Evolutionary conservation across 2,113 vertebrate genomes (phyloP).

Genomic region (Dinomys branickii): DNA sequence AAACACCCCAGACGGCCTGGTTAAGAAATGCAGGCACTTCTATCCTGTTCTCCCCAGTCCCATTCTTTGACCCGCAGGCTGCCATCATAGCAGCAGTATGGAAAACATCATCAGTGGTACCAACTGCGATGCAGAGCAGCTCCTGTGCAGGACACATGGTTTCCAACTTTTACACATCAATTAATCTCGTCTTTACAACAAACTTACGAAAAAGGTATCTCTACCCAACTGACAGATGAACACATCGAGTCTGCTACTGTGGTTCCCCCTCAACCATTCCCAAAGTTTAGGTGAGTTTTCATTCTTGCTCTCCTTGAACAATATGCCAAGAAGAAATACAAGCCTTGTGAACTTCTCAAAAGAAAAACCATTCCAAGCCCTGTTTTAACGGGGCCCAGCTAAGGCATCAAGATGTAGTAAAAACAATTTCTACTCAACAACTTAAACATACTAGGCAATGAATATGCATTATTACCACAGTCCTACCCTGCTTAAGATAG

Average conservation of each 20-base stretch:
- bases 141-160: not conserved
- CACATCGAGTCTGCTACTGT: not conserved
- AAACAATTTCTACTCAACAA: not conserved
- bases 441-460: not conserved
- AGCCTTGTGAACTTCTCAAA: not conserved
- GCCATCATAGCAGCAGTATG: not conserved
- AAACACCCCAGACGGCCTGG: not conserved
- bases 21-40: not conserved
- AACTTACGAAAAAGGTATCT: not conserved
- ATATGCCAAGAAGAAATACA: not conserved
- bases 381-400: not conserved
- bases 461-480: not conserved
- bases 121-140: not conserved
- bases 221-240: not conserved
- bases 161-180: not conserved
- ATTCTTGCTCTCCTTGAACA: not conserved
- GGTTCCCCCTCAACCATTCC: not conserved
- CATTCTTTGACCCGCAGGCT: not conserved
- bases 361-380: not conserved
- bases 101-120: not conserved
- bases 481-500: not conserved
- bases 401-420: not conserved
- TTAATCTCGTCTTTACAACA: not conserved
- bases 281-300: not conserved
- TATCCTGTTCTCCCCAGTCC: not conserved